Percentiles rank a stretch among this genome's conserved stretches.
These are phyloP conservation scores for Calidris pygmaea DNA, from an alignment of 2,113 vertebrate genomes.

Conservation along the genomic window DNA sequence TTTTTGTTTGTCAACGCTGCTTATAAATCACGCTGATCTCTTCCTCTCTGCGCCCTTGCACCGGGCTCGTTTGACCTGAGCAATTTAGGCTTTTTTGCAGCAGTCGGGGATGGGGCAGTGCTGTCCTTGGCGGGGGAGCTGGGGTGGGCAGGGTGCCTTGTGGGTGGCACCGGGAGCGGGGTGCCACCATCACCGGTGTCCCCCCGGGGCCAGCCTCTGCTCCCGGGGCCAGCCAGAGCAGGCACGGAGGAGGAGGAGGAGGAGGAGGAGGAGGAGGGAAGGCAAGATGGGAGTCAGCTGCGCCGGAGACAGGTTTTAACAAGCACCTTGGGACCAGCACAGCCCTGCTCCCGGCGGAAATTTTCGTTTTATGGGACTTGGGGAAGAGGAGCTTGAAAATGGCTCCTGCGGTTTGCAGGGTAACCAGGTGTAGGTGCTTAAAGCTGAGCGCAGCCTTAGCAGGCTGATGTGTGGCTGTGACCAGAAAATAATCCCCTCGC, in stretches of 20 bases:
- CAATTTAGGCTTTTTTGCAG: not conserved
- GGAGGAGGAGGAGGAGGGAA: not conserved
- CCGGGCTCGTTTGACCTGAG: not conserved
- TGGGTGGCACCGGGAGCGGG: not conserved
- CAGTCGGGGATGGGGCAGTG: not conserved
- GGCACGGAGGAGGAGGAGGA: not conserved
- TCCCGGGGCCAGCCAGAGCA: fast-evolving
- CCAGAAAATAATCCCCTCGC: not conserved
- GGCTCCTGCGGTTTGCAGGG: fast-evolving
- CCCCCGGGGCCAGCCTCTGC: not conserved
- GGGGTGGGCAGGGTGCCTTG: not conserved
- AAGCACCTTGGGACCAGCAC: not conserved
- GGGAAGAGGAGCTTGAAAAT: not conserved
- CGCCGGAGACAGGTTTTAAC: not conserved
- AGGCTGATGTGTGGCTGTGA: not conserved
- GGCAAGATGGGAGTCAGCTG: not conserved
- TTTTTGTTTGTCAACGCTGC: not conserved
- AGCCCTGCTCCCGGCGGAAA: not conserved
- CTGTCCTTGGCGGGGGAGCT: not conserved
- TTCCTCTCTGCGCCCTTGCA: not conserved
- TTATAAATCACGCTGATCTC: not conserved
- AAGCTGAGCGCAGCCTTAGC: not conserved
- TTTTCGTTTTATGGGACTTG: not conserved
- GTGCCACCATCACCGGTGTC: not conserved
- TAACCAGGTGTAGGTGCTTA: not conserved